phyloP scores from a whole-genome alignment of 2,888 invertebrate species.

The Drosophila phalerata region DNA sequence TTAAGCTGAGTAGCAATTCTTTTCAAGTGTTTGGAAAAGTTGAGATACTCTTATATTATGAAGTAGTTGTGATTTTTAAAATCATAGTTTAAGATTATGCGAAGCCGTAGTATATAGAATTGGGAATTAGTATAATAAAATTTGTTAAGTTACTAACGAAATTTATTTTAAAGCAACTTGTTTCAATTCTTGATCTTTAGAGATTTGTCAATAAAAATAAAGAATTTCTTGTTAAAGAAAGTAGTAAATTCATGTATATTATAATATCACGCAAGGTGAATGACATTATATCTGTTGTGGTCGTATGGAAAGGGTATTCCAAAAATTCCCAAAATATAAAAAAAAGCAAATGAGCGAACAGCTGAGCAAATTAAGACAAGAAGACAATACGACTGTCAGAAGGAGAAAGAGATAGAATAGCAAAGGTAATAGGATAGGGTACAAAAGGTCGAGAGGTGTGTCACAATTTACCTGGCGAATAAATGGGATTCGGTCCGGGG shows the following conservation, averaged over 20 bases:
- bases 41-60: slow-evolving; percentile 2
- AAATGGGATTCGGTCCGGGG: slow-evolving; percentile 29
- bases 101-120: not conserved
- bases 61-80: not conserved
- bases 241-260: not conserved
- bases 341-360: not conserved
- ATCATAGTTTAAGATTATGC: not conserved
- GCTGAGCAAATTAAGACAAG: slow-evolving; percentile 48
- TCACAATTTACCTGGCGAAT: slow-evolving; percentile 29
- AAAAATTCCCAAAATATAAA: not conserved
- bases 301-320: slow-evolving; percentile 7
- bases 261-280: not conserved
- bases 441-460: slow-evolving; percentile 31
- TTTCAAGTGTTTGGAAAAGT: not conserved
- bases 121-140: too few species aligned
- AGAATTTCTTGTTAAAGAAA: not conserved
- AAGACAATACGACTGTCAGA: slow-evolving; percentile 15
- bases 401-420: not conserved
- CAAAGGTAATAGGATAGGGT: slow-evolving; percentile 7
- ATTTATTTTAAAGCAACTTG: not conserved
- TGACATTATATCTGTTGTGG: too few species aligned
- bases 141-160: not conserved
- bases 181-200: too few species aligned
- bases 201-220: not conserved
- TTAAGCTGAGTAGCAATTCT: slow-evolving; percentile 5